phyloP scores from a whole-genome alignment of 2,797 vertebrate species.

The Limosa lapponica region DNA sequence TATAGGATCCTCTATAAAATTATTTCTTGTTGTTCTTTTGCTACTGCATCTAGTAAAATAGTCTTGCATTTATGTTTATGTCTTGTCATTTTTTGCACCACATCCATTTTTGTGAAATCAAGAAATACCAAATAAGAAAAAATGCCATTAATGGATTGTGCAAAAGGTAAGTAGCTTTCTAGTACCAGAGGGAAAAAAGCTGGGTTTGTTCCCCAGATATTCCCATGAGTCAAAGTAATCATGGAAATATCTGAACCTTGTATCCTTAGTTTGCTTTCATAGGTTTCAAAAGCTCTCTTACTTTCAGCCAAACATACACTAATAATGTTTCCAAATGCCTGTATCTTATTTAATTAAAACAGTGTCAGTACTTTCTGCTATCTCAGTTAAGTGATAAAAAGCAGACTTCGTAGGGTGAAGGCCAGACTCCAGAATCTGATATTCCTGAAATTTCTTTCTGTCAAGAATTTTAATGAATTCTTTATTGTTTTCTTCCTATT shows the following conservation, averaged over 20 bases:
- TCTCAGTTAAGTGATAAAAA: conserved; percentile 16
- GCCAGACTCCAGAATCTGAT: neutral
- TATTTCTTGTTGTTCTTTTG: neutral
- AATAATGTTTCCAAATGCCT: neutral
- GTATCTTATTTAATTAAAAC: conserved; percentile 22
- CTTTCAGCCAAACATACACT: conserved; percentile 1
- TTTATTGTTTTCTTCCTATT: neutral
- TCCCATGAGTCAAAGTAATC: neutral
- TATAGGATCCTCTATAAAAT: neutral
- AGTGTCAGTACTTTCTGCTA: neutral
- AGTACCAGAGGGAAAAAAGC: neutral
- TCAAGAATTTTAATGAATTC: neutral
- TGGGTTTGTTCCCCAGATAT: neutral
- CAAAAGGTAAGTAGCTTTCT: neutral
- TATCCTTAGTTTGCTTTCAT: conserved; percentile 4
- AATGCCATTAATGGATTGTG: neutral
- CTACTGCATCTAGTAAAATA: neutral
- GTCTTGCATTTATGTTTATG: neutral
- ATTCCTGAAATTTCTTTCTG: neutral
- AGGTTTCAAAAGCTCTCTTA: neutral
- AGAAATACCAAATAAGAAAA: neutral
- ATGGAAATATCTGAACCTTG: neutral
- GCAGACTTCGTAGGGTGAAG: neutral
- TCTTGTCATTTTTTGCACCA: neutral
- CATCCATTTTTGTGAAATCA: neutral